phyloP scores from a whole-genome alignment of 2,888 invertebrate species.

The Oscheius myriophilus region DNA sequence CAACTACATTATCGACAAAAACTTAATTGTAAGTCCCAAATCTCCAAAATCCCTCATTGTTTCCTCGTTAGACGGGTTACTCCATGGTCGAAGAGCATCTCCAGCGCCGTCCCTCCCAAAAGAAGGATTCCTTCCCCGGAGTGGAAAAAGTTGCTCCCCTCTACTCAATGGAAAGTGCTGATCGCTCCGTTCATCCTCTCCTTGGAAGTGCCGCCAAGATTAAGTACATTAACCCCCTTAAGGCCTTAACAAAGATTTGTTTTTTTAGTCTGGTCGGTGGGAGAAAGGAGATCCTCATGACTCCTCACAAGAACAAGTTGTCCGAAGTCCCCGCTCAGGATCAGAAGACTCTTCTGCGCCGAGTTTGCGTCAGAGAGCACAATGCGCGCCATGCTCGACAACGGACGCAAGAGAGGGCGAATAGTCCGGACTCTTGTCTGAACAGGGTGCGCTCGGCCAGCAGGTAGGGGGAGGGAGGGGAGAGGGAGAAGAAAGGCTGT shows the following conservation, averaged over 20 bases:
- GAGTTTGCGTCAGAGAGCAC: constrained; percentile 62
- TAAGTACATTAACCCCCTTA: constrained; percentile 51
- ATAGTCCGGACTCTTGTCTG: constrained; percentile 53
- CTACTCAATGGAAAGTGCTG: constrained; percentile 64
- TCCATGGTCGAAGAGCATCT: constrained; percentile 57
- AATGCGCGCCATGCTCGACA: constrained; percentile 54
- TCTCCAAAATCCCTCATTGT: background rate
- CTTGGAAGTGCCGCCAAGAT: constrained; percentile 65
- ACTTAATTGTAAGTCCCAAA: constrained; percentile 57
- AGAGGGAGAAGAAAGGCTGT: background rate
- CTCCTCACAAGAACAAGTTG: constrained; percentile 67
- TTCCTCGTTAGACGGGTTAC: constrained; percentile 50
- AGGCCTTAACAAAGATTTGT: background rate
- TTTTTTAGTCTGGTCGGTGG: constrained; percentile 61
- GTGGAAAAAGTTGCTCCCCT: constrained; percentile 63
- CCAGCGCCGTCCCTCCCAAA: constrained; percentile 50
- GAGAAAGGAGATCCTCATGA: constrained; percentile 62
- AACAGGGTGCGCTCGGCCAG: constrained; percentile 47
- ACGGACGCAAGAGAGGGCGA: constrained; percentile 48
- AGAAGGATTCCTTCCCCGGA: constrained; percentile 62
- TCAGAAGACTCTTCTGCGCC: constrained; percentile 55
- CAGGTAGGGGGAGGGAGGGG: constrained; percentile 34
- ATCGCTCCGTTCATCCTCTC: constrained; percentile 65
- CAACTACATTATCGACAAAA: constrained; percentile 68
- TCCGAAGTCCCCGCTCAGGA: constrained; percentile 52